Conservation (phyloP, 2,797 vertebrate genomes). For the Silurus aristotelis region DNA sequence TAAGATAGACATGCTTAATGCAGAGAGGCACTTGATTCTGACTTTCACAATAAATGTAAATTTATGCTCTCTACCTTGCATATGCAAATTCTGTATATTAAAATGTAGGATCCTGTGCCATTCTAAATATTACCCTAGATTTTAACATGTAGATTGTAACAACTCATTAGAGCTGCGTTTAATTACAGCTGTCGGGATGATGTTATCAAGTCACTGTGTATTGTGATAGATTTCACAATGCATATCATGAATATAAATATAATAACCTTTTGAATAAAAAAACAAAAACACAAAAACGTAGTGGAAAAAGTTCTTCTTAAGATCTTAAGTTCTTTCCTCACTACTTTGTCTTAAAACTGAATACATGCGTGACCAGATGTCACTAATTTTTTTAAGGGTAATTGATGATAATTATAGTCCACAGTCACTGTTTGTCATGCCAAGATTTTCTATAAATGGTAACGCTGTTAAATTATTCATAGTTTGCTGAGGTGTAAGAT, state of each 20-base stretch:
- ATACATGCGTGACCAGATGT: not conserved
- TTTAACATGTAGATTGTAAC: conserved; percentile 16
- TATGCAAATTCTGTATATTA: conserved; percentile 5
- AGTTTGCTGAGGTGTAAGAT: conserved; percentile 27
- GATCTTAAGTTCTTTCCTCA: conserved; percentile 10
- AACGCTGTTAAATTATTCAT: conserved; percentile 41
- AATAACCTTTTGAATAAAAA: conserved; percentile 31
- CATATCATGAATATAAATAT: conserved; percentile 23
- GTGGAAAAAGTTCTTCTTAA: not conserved
- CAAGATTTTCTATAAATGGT: conserved; percentile 35
- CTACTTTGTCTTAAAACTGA: conserved; percentile 16
- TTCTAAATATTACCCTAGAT: not conserved
- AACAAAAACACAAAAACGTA: conserved; percentile 4
- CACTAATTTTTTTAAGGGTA: conserved; percentile 15
- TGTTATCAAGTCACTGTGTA: conserved; percentile 32
- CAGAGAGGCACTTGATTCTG: conserved; percentile 21
- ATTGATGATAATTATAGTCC: conserved; percentile 33
- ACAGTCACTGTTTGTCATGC: conserved; percentile 19
- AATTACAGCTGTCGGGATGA: conserved; percentile 44
- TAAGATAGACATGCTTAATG: conserved; percentile 1
- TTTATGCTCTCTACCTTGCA: not conserved
- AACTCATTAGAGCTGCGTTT: conserved; percentile 25
- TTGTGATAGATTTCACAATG: conserved; percentile 29
- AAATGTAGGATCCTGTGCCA: not conserved
- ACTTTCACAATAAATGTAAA: conserved; percentile 20